These are phyloP conservation scores for Pelagia noctiluca DNA, from an alignment of 30 jellyfish, hydroid and myxozoan species.

Conservation along the genomic window DNA sequence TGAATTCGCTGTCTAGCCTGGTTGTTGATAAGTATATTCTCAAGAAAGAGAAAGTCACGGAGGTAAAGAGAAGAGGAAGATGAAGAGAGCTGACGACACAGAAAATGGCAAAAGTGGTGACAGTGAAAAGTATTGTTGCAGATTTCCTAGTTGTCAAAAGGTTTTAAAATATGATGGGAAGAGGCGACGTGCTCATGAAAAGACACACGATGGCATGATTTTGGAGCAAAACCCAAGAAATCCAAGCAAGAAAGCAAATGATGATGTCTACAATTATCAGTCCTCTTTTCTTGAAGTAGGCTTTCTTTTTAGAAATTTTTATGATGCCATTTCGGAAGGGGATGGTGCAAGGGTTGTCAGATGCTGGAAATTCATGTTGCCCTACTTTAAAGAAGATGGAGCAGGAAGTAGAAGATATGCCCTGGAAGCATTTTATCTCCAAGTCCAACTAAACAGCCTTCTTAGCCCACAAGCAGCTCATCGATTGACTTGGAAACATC, in stretches of 20 bases:
- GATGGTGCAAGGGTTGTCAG: constrained; percentile 48
- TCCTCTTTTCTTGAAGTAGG: constrained; percentile 33
- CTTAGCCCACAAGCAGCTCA: constrained; percentile 33
- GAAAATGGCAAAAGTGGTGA: not conserved
- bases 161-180: not conserved
- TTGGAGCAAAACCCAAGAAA: not conserved
- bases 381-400: constrained; percentile 52
- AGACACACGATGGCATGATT: constrained; percentile 6
- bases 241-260: not conserved
- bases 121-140: constrained; percentile 6
- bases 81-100: not conserved
- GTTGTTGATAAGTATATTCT: constrained; percentile 24
- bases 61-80: not conserved
- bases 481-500: constrained; percentile 34
- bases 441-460: constrained; percentile 21
- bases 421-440: constrained; percentile 33
- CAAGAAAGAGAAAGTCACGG: not conserved
- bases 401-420: constrained; percentile 34
- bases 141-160: not conserved
- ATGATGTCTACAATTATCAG: constrained; percentile 46
- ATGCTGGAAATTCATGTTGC: constrained; percentile 51
- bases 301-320: constrained; percentile 14
- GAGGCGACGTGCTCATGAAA: constrained; percentile 3
- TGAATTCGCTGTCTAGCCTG: not conserved
- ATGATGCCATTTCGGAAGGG: constrained; percentile 33